Evolutionary conservation across 2,888 invertebrate genomes (phyloP).

Genomic region (Patella depressa): DNA sequence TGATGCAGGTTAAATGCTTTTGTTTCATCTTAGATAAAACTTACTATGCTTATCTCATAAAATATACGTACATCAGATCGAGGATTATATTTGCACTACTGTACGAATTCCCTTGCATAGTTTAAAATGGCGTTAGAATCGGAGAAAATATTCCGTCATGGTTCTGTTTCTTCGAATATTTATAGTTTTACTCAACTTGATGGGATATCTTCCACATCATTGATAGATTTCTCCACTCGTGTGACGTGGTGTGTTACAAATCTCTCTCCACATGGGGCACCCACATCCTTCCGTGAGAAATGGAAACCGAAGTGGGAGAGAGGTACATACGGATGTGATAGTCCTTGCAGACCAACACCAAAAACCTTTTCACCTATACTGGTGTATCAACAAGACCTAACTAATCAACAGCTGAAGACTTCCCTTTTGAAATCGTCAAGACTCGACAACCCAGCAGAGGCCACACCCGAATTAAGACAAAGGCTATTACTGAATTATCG

Average conservation of each 20-base stretch:
- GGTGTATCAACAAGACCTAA: constrained; percentile 23
- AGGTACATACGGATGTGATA: not conserved
- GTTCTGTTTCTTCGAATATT: constrained; percentile 14
- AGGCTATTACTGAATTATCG: not conserved
- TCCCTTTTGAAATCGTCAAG: not conserved
- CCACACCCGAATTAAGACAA: not conserved
- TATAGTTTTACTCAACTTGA: constrained; percentile 24
- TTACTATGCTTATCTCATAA: not conserved
- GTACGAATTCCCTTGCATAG: not conserved
- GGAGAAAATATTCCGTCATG: constrained; percentile 17
- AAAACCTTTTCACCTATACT: constrained; percentile 31
- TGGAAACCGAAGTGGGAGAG: not conserved
- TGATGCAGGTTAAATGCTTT: not conserved
- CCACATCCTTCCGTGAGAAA: not conserved
- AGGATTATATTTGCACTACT: no score
- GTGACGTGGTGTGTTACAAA: constrained; percentile 24
- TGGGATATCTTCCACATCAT: constrained; percentile 26
- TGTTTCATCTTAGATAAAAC: not conserved
- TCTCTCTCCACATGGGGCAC: constrained; percentile 1
- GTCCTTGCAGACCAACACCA: not conserved
- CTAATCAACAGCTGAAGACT: not conserved
- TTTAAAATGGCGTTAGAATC: constrained; percentile 1
- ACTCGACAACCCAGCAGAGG: not conserved
- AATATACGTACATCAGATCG: no score
- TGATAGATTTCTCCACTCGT: constrained; percentile 28